These are phyloP conservation scores for Hirtodrosophila cameraria DNA, from an alignment of 2,888 invertebrate species.

Conservation along the genomic window DNA sequence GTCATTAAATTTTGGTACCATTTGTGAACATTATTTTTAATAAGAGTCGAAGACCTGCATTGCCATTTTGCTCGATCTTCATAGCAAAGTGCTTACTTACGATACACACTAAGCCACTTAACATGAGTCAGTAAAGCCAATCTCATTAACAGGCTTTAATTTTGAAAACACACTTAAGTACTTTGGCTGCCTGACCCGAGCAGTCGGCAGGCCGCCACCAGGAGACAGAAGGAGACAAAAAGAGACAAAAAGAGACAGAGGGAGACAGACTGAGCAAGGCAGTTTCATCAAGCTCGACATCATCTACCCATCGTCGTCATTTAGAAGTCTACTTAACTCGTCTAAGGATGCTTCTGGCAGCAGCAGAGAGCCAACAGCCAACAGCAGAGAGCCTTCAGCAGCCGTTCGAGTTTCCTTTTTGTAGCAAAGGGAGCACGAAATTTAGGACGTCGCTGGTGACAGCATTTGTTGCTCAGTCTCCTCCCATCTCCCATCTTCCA, in stretches of 20 bases:
- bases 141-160: constrained; percentile 80
- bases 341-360: constrained; percentile 67
- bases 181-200: constrained; percentile 31
- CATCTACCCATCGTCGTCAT: constrained; percentile 54
- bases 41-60: constrained; percentile 45
- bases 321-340: constrained; percentile 80
- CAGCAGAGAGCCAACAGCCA: constrained; percentile 15
- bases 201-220: background rate
- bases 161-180: constrained; percentile 79
- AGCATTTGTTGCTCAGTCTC: constrained; percentile 64
- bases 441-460: constrained; percentile 40
- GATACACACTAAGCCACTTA: constrained; percentile 79
- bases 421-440: constrained; percentile 22
- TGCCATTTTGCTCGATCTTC: no score
- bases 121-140: constrained; percentile 78
- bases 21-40: constrained; percentile 68
- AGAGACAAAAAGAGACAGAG: background rate
- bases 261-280: constrained; percentile 2
- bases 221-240: background rate
- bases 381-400: constrained; percentile 40
- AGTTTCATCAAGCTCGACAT: constrained; percentile 38
- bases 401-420: constrained; percentile 68
- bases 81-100: constrained; percentile 74
- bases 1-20: constrained; percentile 61
- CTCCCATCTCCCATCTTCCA: background rate